These are phyloP conservation scores for Cerastis leucographa DNA, from an alignment of 2,888 invertebrate species.

Conservation along the genomic window DNA sequence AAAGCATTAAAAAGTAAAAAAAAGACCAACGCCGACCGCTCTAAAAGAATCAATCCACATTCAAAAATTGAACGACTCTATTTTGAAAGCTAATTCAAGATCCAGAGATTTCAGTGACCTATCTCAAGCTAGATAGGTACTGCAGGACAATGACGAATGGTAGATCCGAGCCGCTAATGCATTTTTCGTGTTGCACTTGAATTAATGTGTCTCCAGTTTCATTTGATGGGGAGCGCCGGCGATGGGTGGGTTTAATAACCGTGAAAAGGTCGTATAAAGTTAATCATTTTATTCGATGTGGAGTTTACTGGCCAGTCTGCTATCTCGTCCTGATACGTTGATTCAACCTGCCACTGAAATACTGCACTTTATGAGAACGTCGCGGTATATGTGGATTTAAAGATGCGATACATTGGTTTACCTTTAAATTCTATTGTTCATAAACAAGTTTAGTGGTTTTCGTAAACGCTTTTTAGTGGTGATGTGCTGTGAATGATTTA, in stretches of 20 bases:
- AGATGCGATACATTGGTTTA: slow-evolving; percentile 15
- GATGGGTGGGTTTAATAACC: slow-evolving; percentile 76
- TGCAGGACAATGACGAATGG: slow-evolving; percentile 86
- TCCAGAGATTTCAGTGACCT: slow-evolving; percentile 47
- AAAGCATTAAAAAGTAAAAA: slow-evolving; percentile 6
- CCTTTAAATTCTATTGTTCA: slow-evolving; percentile 34
- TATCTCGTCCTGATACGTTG: slow-evolving; percentile 66
- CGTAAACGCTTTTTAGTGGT: neutral
- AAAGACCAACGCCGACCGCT: neutral
- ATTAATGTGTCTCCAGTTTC: slow-evolving; percentile 85
- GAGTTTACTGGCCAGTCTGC: slow-evolving; percentile 67
- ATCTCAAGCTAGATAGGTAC: slow-evolving; percentile 64
- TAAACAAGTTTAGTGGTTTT: slow-evolving; percentile 31
- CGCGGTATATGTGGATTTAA: slow-evolving; percentile 48
- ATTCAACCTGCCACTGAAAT: slow-evolving; percentile 58
- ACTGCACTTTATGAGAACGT: slow-evolving; percentile 58
- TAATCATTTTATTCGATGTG: slow-evolving; percentile 72
- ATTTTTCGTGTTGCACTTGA: slow-evolving; percentile 91
- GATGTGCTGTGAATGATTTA: neutral
- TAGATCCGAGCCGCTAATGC: slow-evolving; percentile 83
- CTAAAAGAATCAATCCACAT: slow-evolving; percentile 35
- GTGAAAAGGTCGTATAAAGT: slow-evolving; percentile 75
- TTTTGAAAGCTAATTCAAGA: slow-evolving; percentile 60
- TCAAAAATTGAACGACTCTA: slow-evolving; percentile 34
- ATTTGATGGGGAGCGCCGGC: slow-evolving; percentile 68